A percentile compares a stretch with the other conserved stretches of the same genome.
phyloP scores from a whole-genome alignment of 2,888 invertebrate species.

The Pocota personata region DNA sequence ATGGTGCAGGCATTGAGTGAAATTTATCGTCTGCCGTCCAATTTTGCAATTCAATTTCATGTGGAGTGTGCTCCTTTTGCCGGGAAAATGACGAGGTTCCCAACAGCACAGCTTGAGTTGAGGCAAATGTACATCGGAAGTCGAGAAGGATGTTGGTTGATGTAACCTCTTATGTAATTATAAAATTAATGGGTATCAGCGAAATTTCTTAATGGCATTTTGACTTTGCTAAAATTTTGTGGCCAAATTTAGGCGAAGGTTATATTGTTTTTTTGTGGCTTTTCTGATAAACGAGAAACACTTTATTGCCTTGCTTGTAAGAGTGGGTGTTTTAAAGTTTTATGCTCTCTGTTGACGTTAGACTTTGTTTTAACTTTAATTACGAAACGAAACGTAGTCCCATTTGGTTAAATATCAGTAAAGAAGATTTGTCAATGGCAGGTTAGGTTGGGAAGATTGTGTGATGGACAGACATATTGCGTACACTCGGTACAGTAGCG shows the following conservation, averaged over 20 bases:
- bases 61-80: not conserved
- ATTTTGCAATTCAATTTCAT: slow-evolving; percentile 44
- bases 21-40: slow-evolving; percentile 44
- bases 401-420: not conserved
- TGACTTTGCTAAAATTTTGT: slow-evolving; percentile 20
- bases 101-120: not conserved
- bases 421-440: not conserved
- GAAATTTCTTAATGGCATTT: slow-evolving; percentile 37
- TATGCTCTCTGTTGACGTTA: not conserved
- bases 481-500: too few relatives aligned
- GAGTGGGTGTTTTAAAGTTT: not conserved
- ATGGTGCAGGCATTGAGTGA: slow-evolving; percentile 22
- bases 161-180: slow-evolving; percentile 28
- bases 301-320: not conserved
- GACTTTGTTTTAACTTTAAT: not conserved
- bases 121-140: not conserved
- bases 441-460: too few relatives aligned
- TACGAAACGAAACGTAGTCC: not conserved
- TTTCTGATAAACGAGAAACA: not conserved
- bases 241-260: not conserved
- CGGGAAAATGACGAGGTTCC: not conserved
- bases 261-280: not conserved
- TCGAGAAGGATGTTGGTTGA: not conserved
- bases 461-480: too few relatives aligned
- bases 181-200: slow-evolving; percentile 52